These are phyloP conservation scores for Heptranchias perlo DNA, from an alignment of 2,113 vertebrate species.

Conservation along the genomic window DNA sequence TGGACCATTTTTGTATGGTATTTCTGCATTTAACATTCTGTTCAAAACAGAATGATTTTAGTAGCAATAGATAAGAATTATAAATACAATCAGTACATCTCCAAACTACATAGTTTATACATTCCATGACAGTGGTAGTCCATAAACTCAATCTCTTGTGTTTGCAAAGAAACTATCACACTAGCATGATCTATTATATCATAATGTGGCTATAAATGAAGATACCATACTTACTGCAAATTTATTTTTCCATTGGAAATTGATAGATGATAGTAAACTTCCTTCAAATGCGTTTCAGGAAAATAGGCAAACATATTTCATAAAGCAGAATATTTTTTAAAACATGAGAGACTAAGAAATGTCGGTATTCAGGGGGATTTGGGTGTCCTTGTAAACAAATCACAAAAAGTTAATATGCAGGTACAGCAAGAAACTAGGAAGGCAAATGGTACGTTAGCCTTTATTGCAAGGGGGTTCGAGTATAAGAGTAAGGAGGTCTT, in stretches of 20 bases:
- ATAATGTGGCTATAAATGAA: background rate
- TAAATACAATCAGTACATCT: background rate
- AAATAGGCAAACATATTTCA: constrained; percentile 26
- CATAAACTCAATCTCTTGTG: background rate
- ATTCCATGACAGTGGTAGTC: background rate
- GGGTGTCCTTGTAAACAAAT: too few species aligned
- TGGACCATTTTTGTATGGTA: background rate
- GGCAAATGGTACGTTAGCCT: too few species aligned
- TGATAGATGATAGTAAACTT: background rate
- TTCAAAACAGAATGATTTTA: background rate
- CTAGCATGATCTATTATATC: background rate
- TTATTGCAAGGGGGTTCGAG: too few species aligned
- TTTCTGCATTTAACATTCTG: background rate
- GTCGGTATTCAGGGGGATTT: too few species aligned
- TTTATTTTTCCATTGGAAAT: background rate
- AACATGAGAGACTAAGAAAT: too few species aligned
- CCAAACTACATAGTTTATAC: background rate
- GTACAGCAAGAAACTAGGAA: too few species aligned
- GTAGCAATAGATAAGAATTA: background rate
- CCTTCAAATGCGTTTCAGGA: background rate
- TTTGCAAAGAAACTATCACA: background rate
- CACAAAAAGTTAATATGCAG: too few species aligned
- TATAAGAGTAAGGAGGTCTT: too few species aligned
- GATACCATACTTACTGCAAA: background rate
- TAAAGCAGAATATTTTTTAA: too few species aligned